These are phyloP conservation scores for Scolopax bukidnonensis DNA, from an alignment of 2,797 vertebrate species.

Conservation along the genomic window DNA sequence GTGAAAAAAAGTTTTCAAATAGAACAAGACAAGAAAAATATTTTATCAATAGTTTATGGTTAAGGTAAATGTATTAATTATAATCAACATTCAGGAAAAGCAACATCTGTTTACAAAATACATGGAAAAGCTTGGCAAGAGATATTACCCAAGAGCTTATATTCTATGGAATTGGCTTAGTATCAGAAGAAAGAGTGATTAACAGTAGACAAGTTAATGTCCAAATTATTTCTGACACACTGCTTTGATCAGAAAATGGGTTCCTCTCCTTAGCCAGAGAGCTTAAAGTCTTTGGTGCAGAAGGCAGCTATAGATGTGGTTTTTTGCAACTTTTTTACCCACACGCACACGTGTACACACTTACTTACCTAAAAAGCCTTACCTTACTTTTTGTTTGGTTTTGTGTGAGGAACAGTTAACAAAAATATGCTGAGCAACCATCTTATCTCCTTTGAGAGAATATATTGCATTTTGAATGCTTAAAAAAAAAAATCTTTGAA, in stretches of 20 bases:
- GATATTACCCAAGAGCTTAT: neutral
- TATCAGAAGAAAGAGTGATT: neutral
- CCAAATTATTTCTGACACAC: neutral
- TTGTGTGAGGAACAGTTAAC: neutral
- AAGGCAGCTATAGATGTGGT: neutral
- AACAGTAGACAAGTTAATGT: neutral
- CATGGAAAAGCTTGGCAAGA: neutral
- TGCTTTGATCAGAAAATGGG: neutral
- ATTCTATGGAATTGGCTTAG: neutral
- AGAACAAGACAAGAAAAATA: neutral
- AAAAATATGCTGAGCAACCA: neutral
- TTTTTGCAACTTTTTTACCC: neutral
- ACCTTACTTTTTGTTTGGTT: neutral
- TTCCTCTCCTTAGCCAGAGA: neutral
- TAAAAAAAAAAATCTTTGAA: neutral
- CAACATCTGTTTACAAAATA: neutral
- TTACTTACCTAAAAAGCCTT: neutral
- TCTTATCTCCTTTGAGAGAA: neutral
- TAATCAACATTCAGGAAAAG: neutral
- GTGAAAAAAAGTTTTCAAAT: neutral
- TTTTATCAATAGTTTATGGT: neutral
- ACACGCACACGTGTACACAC: neutral
- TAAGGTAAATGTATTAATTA: neutral
- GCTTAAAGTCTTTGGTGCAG: neutral
- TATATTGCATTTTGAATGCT: neutral